phyloP scores from a whole-genome alignment of 2,888 invertebrate genomes.

The Lycaena phlaeas region DNA sequence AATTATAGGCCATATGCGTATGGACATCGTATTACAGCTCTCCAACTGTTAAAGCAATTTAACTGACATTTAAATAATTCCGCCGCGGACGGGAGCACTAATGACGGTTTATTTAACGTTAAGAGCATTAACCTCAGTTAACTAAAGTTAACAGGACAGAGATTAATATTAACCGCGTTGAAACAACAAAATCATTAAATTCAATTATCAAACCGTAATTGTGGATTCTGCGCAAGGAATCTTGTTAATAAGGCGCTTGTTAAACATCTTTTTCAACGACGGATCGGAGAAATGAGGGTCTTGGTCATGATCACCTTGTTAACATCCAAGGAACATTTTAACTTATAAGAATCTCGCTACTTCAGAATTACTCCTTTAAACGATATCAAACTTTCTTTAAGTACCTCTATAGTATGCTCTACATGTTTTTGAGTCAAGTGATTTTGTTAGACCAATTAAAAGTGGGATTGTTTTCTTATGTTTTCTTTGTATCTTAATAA shows the following conservation, averaged over 20 bases:
- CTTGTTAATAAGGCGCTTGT: neutral
- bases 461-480: no score
- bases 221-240: neutral
- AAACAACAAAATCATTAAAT: slow-evolving; percentile 1
- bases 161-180: neutral
- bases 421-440: no score
- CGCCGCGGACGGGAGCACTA: slow-evolving; percentile 46
- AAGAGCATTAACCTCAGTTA: slow-evolving; percentile 28
- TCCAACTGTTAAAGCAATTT: slow-evolving; percentile 67
- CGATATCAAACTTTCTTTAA: no score
- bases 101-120: slow-evolving; percentile 49
- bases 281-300: no score
- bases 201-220: neutral
- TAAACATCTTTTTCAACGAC: no score
- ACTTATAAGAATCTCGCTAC: no score
- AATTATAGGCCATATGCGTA: slow-evolving; percentile 54
- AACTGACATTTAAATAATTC: slow-evolving; percentile 72
- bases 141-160: slow-evolving; percentile 10
- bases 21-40: slow-evolving; percentile 64
- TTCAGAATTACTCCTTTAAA: no score
- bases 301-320: no score
- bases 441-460: no score
- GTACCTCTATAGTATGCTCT: neutral
- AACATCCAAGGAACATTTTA: no score
- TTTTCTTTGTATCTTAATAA: no score